Conservation (phyloP, 2,888 invertebrate species). For the Deilephila porcellus region DNA sequence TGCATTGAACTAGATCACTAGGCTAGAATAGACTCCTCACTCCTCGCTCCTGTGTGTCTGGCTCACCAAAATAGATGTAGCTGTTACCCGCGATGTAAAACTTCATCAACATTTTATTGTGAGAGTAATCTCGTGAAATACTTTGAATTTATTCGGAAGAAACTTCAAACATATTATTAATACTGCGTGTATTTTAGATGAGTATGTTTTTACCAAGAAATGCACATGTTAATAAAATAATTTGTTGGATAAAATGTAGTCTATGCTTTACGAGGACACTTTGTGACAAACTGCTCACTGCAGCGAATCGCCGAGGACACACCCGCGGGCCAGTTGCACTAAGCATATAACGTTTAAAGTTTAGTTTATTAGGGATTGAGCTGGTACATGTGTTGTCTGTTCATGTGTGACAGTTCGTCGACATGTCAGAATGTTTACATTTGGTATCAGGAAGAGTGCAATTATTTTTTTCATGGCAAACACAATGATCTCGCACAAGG, state of each 20-base stretch:
- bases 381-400: too few relatives aligned
- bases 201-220: background rate
- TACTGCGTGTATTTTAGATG: background rate
- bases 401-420: too few relatives aligned
- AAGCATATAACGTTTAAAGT: too few relatives aligned
- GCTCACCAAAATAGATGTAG: conserved; percentile 10
- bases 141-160: background rate
- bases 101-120: background rate
- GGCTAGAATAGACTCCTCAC: background rate
- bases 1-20: background rate
- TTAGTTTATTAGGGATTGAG: too few relatives aligned
- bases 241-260: too few relatives aligned
- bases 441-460: background rate
- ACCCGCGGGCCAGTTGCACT: too few relatives aligned
- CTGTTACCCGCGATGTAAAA: background rate
- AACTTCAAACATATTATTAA: too few relatives aligned
- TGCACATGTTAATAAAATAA: too few relatives aligned
- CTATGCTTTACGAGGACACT: too few relatives aligned
- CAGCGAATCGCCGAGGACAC: too few relatives aligned
- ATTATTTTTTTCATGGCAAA: background rate
- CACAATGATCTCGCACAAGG: background rate
- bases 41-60: background rate
- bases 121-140: background rate
- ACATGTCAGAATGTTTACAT: too few relatives aligned
- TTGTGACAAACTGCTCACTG: too few relatives aligned